Evolutionary conservation across 2,113 vertebrate genomes (phyloP), one percentile per base, ranked within the genome.

Genomic region (Malurus alboscapulatus): DNA sequence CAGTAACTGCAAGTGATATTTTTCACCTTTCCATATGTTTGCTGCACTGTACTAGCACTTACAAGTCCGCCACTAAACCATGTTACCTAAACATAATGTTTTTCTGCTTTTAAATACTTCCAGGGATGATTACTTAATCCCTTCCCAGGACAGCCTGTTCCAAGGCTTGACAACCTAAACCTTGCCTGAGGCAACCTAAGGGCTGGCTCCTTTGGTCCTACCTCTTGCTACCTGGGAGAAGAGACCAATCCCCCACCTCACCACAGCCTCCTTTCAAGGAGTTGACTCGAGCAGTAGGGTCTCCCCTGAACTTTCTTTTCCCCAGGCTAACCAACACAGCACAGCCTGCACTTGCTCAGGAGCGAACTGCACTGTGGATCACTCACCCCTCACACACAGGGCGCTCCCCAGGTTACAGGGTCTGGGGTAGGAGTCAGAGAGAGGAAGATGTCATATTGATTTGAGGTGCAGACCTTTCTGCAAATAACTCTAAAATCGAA

Each of bases 391-490:
- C 32, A 47, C 42, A 27, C 24, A n/a, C 50, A 24, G 2, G 0
- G 48, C 1, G 0, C 29, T 48, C 21, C 47, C 47, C 47, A 48
- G 47, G 15, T 48, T n/a, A 40, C 3, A 0, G 42, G n/a, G 27
- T 54, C 26, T 14, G 4, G 17, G 17, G 27, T 7, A 54, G 27
- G 21, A 38, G 54, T 32, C 17, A 22, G 13, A 53, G 29, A 74
- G 22, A 57, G 22, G 59, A 65, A 27, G 14, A 30, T 54, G n/a
- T 38, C 27, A 32, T 63, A 48, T 24, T 57, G 24, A 25, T 57
- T 48, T 74, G 59, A 66, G 19, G 19, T 3, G 10, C 51, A 65
- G 29, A 24, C 12, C 29, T 48, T 74, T 29, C 59, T 65, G 50
- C 50, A 74, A 30, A 57, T 30, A 25, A 29, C 19, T 42, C 74